A percentile compares a stretch with the other conserved stretches of the same genome.
These are phyloP conservation scores for Drosophila colorata DNA, from an alignment of 2,888 invertebrate genomes.

Conservation along the genomic window DNA sequence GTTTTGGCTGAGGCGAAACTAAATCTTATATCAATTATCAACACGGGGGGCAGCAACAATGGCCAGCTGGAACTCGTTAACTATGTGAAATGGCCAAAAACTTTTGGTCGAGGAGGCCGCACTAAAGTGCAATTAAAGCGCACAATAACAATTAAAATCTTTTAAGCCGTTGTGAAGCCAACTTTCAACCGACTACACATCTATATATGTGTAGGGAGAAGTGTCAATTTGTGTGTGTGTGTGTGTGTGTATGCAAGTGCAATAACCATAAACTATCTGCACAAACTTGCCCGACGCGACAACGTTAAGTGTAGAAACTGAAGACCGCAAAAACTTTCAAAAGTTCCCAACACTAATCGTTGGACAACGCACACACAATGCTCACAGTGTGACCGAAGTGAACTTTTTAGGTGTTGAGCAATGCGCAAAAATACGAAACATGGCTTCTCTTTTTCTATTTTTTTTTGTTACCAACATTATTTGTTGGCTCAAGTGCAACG, in stretches of 20 bases:
- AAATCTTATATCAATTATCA: constrained; percentile 50
- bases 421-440: constrained; percentile 19
- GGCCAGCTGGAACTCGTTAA: constrained; percentile 28
- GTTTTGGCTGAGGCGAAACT: constrained; percentile 13
- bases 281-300: constrained; percentile 70
- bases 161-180: constrained; percentile 57
- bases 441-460: constrained; percentile 22
- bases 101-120: constrained; percentile 32
- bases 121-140: constrained; percentile 66
- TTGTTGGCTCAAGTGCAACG: constrained; percentile 20
- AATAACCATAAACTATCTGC: constrained; percentile 82
- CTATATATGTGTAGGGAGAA: neutral
- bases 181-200: constrained; percentile 39
- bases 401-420: constrained; percentile 59
- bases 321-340: constrained; percentile 75
- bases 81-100: constrained; percentile 42
- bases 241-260: constrained; percentile 44
- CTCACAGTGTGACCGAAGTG: constrained; percentile 25
- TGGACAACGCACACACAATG: constrained; percentile 40
- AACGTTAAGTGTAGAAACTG: constrained; percentile 54
- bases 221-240: neutral
- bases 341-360: constrained; percentile 74
- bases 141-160: constrained; percentile 80
- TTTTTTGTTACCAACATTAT: constrained; percentile 28
- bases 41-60: constrained; percentile 22